A percentile compares a stretch with the other conserved stretches of the same genome.
These are phyloP conservation scores for Simalia tracyae DNA, from an alignment of 2,797 vertebrate genomes.

Conservation along the genomic window DNA sequence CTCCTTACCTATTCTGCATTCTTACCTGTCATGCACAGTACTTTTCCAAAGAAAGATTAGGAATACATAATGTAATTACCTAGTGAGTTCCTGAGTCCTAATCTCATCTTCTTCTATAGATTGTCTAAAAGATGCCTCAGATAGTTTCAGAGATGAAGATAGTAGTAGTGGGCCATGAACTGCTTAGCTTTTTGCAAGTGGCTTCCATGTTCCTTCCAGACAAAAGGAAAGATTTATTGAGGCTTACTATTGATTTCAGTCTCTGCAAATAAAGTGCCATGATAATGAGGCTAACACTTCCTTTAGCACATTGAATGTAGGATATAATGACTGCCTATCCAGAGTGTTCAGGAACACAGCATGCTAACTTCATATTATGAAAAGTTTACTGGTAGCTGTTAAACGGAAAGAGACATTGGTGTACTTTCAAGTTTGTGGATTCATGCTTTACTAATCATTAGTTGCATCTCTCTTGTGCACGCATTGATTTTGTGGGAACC, in stretches of 20 bases:
- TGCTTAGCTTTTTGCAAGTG: not conserved
- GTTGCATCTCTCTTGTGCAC: conserved; percentile 8
- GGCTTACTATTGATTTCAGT: not conserved
- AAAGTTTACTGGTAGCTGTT: not conserved
- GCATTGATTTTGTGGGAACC: not conserved
- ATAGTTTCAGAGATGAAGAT: not conserved
- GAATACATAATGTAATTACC: not conserved
- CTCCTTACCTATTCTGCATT: not conserved
- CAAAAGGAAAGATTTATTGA: not conserved
- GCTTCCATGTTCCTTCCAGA: not conserved
- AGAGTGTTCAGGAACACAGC: not conserved
- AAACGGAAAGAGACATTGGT: not conserved
- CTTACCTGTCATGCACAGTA: not conserved
- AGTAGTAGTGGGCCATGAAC: not conserved
- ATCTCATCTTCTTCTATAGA: not conserved
- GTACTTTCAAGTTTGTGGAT: not conserved
- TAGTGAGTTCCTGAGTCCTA: not conserved
- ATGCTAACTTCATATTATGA: not conserved
- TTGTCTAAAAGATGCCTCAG: not conserved
- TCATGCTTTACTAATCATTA: conserved; percentile 12
- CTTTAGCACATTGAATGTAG: not conserved
- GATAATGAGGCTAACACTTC: not conserved
- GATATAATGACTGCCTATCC: not conserved
- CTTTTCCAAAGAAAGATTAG: not conserved
- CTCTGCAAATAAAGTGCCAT: not conserved